phyloP scores from a whole-genome alignment of 2,888 invertebrate species.

The Malthinus seriepunctatus region DNA sequence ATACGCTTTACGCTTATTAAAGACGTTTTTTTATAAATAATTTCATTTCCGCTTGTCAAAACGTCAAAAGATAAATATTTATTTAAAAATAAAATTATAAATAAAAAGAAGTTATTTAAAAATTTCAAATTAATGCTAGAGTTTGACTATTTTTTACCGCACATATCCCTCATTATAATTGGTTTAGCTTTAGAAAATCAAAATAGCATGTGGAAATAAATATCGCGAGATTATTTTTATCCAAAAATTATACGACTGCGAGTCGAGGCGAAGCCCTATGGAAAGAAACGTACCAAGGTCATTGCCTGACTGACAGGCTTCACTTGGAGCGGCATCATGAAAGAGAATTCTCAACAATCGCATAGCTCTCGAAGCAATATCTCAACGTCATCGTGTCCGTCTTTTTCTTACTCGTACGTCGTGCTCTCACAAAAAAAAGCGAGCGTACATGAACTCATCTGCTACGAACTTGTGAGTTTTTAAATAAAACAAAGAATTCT shows the following conservation, averaged over 20 bases:
- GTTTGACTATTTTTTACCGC: conserved; percentile 2
- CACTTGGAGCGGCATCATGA: conserved; percentile 17
- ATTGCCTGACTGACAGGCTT: conserved; percentile 31
- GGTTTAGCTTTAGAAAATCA: too few species aligned
- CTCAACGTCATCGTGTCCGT: conserved; percentile 8
- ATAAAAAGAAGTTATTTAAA: too few species aligned
- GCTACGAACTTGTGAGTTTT: neutral
- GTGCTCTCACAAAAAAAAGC: conserved; percentile 2
- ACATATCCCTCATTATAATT: conserved; percentile 4
- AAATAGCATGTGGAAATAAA: neutral
- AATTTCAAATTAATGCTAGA: neutral
- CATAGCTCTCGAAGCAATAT: conserved; percentile 4
- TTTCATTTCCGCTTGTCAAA: too few species aligned
- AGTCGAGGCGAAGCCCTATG: conserved; percentile 1
- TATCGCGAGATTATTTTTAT: conserved; percentile 12
- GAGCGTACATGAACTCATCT: neutral
- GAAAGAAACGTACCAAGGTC: conserved; percentile 24
- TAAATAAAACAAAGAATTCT: conserved; percentile 10
- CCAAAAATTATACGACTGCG: conserved; percentile 1
- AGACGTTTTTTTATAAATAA: too few species aligned
- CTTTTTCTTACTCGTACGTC: neutral
- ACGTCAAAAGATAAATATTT: too few species aligned
- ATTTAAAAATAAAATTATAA: too few species aligned
- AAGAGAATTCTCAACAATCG: conserved; percentile 20
- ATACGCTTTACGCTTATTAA: too few species aligned